A percentile compares a stretch with the other conserved stretches of the same genome.
These are phyloP conservation scores for Avahi laniger DNA, from an alignment of 2,797 vertebrate species.

Conservation along the genomic window DNA sequence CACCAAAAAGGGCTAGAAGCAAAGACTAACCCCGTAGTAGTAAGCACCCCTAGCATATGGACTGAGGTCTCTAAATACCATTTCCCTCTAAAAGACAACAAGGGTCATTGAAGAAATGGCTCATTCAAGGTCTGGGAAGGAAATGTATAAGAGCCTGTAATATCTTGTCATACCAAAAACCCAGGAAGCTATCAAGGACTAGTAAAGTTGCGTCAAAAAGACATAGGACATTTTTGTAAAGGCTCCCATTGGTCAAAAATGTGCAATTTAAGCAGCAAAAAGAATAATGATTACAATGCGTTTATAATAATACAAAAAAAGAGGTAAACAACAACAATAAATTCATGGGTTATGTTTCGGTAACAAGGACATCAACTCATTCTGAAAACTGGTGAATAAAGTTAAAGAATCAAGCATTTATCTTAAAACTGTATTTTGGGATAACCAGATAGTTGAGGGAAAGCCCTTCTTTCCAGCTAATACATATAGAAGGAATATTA, in stretches of 20 bases:
- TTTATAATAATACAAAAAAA: background rate
- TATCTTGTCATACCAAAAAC: background rate
- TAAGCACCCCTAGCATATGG: background rate
- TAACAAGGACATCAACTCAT: background rate
- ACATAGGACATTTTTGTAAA: background rate
- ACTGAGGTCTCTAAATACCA: background rate
- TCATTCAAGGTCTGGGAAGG: background rate
- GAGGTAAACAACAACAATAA: background rate
- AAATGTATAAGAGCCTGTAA: background rate
- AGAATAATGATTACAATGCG: background rate
- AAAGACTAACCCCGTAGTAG: background rate
- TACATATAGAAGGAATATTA: constrained; percentile 25
- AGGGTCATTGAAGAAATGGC: background rate
- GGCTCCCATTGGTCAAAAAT: background rate
- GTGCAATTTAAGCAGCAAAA: constrained; percentile 16
- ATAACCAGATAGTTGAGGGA: background rate
- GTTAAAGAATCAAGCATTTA: constrained; percentile 1
- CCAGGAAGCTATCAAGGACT: background rate
- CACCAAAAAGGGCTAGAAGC: background rate
- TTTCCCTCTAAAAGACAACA: background rate
- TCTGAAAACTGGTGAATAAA: constrained; percentile 12
- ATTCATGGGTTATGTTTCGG: background rate
- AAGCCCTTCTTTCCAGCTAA: constrained; percentile 27
- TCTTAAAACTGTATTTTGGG: background rate
- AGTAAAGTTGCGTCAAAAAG: background rate